phyloP scores from a whole-genome alignment of 2,797 vertebrate species.

The Psittacula echo region DNA sequence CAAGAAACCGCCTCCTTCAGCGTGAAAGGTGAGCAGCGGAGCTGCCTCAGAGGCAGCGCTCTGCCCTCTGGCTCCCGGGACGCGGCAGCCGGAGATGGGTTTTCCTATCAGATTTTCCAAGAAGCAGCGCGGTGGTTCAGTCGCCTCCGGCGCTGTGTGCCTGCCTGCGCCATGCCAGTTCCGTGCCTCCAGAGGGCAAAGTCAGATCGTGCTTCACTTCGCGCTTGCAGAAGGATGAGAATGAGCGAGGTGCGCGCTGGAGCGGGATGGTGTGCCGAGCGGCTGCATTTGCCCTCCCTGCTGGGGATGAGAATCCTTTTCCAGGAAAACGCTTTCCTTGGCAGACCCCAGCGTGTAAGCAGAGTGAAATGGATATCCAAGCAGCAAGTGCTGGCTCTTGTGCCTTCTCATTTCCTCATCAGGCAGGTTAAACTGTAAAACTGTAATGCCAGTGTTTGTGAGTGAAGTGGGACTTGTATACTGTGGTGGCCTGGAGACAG shows the following conservation, averaged over 20 bases:
- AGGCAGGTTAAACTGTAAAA: background rate
- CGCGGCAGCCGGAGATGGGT: background rate
- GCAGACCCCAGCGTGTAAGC: background rate
- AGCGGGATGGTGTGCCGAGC: background rate
- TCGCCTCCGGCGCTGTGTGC: background rate
- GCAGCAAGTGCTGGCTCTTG: background rate
- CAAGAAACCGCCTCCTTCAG: background rate
- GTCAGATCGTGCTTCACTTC: constrained; percentile 43
- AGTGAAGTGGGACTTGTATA: background rate
- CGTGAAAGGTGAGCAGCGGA: rapidly evolving
- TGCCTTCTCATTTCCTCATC: background rate
- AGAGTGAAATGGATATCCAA: background rate
- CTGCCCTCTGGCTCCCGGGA: background rate
- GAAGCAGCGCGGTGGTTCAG: background rate
- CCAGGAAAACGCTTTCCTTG: constrained; percentile 9
- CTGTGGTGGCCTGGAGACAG: background rate
- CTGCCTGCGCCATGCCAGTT: constrained; percentile 37
- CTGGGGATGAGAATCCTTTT: background rate
- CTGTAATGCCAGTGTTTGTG: background rate
- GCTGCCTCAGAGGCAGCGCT: background rate
- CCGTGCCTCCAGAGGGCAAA: constrained; percentile 69
- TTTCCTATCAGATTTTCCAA: background rate
- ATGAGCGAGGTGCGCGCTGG: background rate
- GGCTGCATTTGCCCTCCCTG: background rate
- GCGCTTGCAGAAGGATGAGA: background rate